Evolutionary conservation across 2,797 vertebrate genomes (phyloP), one percentile per base, ranked within the genome.

Genomic region (Lithobates pipiens): DNA sequence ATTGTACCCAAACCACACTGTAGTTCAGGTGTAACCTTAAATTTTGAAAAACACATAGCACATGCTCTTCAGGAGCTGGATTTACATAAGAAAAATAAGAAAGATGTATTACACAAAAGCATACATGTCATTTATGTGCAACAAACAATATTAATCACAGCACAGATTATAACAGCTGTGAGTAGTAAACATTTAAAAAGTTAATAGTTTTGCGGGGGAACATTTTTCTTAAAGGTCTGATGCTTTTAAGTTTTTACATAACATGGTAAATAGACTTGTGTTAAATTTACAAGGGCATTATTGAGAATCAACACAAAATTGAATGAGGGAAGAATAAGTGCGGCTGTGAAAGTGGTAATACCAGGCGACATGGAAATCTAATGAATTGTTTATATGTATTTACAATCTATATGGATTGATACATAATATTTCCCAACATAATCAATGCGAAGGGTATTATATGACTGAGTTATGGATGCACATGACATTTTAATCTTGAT

Each of bases 391-490:
- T 84, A 69, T 63, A 77, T 72, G 34, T 84, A 78, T 42, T 84
- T 78, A 65, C 76, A 78, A 78, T 77, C 46, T 63, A 72, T 84
- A 78, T 84, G 21, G 83, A 78, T 78, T 72, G 76, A 77, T 84
- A 78, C 76, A 84, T 84, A 77, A 84, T 77, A 77, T 63, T 77
- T 84, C 29, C 46, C 50, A 65, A 71, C 73, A 63, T 73, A 73
- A 84, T 84, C 83, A 84, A 84, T 84, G 68, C 15, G n/a, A 29
- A 13, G 50, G 23, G 50, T 65, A 69, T 84, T 73, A 61, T 42
- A 72, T 77, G 68, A 54, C 32, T 77, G 82, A 77, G 75, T 44
- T 84, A 84, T 83, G 25, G 73, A 68, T 46, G 74, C 27, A 57
- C 29, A 76, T 76, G 74, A 44, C 82, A 69, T 50, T 70, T 76